Percentiles rank a stretch among this genome's conserved stretches.
Conservation (phyloP, 2,888 invertebrate genomes). For the Cinara cedri region DNA sequence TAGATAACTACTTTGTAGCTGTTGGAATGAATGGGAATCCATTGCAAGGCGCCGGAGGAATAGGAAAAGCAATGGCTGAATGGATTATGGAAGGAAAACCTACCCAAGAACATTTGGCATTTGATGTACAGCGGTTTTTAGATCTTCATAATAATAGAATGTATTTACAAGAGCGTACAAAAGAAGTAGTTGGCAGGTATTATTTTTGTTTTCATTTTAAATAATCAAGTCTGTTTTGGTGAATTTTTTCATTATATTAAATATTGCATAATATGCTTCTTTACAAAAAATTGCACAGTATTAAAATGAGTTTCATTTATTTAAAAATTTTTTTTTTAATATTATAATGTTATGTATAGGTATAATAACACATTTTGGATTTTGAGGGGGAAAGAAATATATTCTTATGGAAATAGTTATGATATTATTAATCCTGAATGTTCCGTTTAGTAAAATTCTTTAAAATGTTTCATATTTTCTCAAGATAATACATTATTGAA, state of each 20-base stretch:
- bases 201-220: background rate
- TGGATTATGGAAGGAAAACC: conserved; percentile 73
- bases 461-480: too few species aligned
- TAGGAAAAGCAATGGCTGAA: conserved; percentile 73
- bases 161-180: conserved; percentile 70
- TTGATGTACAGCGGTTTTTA: conserved; percentile 71
- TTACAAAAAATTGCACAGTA: background rate
- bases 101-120: conserved; percentile 69
- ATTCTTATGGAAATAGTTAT: too few species aligned
- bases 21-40: conserved; percentile 76
- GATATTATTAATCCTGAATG: too few species aligned
- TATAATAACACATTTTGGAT: too few species aligned
- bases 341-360: too few species aligned
- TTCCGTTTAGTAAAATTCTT: too few species aligned
- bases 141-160: conserved; percentile 72
- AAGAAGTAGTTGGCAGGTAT: conserved; percentile 71
- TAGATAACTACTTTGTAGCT: conserved; percentile 75
- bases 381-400: too few species aligned
- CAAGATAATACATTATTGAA: too few species aligned
- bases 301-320: too few species aligned
- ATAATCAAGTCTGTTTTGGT: background rate
- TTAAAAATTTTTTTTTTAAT: too few species aligned
- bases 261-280: background rate
- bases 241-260: background rate
- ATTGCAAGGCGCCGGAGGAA: conserved; percentile 74